Base-by-base conservation (phyloP, 2,888 invertebrate species). In the Caenorhabditis auriculariae region DNA sequence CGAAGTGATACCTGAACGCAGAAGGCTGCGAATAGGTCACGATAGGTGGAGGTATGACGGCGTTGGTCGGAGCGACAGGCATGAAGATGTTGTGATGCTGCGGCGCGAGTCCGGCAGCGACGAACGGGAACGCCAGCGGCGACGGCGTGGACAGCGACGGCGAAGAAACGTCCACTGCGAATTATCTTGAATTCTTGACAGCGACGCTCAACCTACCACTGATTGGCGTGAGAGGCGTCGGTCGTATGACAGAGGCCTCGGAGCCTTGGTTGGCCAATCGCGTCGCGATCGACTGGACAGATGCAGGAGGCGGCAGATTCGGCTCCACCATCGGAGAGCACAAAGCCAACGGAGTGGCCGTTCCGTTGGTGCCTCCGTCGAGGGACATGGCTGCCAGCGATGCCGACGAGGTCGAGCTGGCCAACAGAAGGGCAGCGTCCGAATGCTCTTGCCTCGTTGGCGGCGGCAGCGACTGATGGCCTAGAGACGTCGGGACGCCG, bases 191-290 rank as follows among this genome's bases (percentile, higher is more conserved):
- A 15, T 43, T 21, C 6, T n/a, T 45, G 12, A 12, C 15, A 45
- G 27, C 19, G 26, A 45, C 23, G 7, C 29, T 23, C n/a, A 15
- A 44, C 52, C 47, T 32, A 68, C 68, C 63, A 23, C 59, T 54
- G 32, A 73, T 62, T 15, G 65, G 70, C 23, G 72, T 54, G 46
- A 71, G 49, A 3, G 68, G 66, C n/a, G 72, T 67, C 28, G 72
- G 68, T 47, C 68, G 60, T 39, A 72, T 69, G 32, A 72, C 66
- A 12, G 69, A 61, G 21, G 63, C 60, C 46, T 66, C 64, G 9
- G 57, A 41, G 29, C 21, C 44, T 28, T n/a, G n/a, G n/a, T n/a
- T n/a, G n/a, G n/a, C n/a, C n/a, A n/a, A n/a, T n/a, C n/a, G 26
- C 17, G 19, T 29, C 29, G n/a, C 24, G 37, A 24, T 26, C 47